These are phyloP conservation scores for Nemotelus nigrinus DNA, from an alignment of 2,888 invertebrate species.

Conservation along the genomic window DNA sequence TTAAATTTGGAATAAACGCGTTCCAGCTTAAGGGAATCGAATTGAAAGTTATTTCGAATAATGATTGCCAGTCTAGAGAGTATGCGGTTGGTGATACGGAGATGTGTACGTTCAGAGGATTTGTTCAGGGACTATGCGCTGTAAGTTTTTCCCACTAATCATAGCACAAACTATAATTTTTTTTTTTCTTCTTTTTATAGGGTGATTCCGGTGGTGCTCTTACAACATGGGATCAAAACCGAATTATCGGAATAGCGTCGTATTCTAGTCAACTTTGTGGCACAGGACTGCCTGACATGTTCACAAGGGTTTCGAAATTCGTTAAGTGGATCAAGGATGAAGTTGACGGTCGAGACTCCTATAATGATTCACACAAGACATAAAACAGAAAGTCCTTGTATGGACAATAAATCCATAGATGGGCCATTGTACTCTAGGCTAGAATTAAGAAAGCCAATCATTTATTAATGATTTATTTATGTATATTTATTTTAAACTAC, in stretches of 20 bases:
- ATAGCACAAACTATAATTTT: neutral
- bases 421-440: too few species aligned
- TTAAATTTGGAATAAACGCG: constrained; percentile 29
- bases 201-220: constrained; percentile 41
- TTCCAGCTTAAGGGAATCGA: constrained; percentile 35
- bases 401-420: too few species aligned
- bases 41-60: constrained; percentile 20
- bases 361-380: too few species aligned
- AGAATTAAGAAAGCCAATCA: too few species aligned
- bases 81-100: constrained; percentile 20
- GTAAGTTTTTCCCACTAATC: constrained; percentile 2
- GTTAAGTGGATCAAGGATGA: constrained; percentile 32
- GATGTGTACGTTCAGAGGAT: constrained; percentile 27
- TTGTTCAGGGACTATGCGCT: constrained; percentile 27
- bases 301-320: constrained; percentile 36
- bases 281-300: constrained; percentile 34
- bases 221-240: constrained; percentile 14
- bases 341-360: neutral
- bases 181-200: constrained; percentile 6
- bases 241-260: constrained; percentile 38
- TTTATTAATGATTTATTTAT: too few species aligned
- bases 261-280: constrained; percentile 25
- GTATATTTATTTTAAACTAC: too few species aligned
- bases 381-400: too few species aligned
- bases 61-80: constrained; percentile 4